Conservation (phyloP, 64 coral and sea anemone genomes). For the Pachyseris speciosa region DNA sequence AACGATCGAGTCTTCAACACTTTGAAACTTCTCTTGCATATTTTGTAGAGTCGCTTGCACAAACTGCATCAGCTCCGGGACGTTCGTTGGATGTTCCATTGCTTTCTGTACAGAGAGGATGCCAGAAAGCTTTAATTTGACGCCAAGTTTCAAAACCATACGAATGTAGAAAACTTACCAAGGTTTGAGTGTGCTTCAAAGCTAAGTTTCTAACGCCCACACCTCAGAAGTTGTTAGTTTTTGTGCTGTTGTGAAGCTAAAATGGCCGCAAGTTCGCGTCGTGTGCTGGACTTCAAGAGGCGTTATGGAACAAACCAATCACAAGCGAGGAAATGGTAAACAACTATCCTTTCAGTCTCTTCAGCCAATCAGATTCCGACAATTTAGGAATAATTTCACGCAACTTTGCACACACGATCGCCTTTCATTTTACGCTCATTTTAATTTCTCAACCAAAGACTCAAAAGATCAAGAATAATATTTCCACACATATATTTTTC, state of each 20-base stretch:
- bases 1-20: conserved; percentile 84
- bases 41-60: conserved; percentile 83
- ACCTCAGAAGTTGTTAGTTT: not conserved
- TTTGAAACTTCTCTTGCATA: conserved; percentile 96
- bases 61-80: conserved; percentile 92
- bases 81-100: conserved; percentile 86
- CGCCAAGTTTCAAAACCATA: not conserved
- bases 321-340: not conserved
- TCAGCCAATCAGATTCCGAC: not conserved
- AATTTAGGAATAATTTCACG: not conserved
- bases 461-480: too few relatives aligned
- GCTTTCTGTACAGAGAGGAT: not conserved
- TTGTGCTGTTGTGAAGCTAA: not conserved
- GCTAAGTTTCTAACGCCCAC: not conserved
- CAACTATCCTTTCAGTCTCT: not conserved
- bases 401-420: too few relatives aligned
- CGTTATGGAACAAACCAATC: not conserved
- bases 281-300: not conserved
- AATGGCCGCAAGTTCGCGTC: not conserved
- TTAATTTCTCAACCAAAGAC: too few relatives aligned
- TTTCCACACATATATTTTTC: too few relatives aligned
- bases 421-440: too few relatives aligned
- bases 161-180: not conserved
- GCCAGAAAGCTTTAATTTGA: not conserved
- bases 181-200: not conserved